A percentile compares a stretch with the other conserved stretches of the same genome.
phyloP scores from a whole-genome alignment of 2,888 invertebrate species.

The Nyleta sp. region DNA sequence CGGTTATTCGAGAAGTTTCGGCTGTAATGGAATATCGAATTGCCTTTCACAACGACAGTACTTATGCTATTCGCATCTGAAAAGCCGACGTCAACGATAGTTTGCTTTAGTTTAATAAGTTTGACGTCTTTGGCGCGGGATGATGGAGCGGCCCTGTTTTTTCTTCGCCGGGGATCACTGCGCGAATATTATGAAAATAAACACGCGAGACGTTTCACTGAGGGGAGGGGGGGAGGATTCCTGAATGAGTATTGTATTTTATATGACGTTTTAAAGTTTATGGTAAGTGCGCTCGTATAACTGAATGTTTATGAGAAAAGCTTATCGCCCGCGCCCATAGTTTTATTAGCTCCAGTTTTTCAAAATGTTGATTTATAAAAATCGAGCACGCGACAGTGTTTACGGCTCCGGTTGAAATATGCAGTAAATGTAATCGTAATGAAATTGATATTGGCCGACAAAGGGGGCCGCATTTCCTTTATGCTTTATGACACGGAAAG shows the following conservation, averaged over 20 bases:
- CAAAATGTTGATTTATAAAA: slow-evolving; percentile 43
- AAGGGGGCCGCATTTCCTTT: slow-evolving; percentile 12
- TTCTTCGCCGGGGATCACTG: neutral
- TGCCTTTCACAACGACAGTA: slow-evolving; percentile 30
- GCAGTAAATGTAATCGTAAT: slow-evolving; percentile 33
- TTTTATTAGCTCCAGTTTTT: slow-evolving; percentile 23
- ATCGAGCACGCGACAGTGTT: slow-evolving; percentile 27
- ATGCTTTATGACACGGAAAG: slow-evolving; percentile 31
- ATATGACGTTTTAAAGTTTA: slow-evolving; percentile 43
- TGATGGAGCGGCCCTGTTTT: slow-evolving; percentile 1
- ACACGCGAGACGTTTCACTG: slow-evolving; percentile 15
- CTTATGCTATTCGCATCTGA: slow-evolving; percentile 38
- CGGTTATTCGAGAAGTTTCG: slow-evolving; percentile 51
- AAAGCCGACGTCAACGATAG: slow-evolving; percentile 70
- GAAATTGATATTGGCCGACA: slow-evolving; percentile 41
- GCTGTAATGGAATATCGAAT: slow-evolving; percentile 50
- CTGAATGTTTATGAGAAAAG: slow-evolving; percentile 28
- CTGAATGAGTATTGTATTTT: slow-evolving; percentile 34
- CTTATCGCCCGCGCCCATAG: slow-evolving; percentile 36
- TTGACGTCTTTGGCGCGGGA: slow-evolving; percentile 64
- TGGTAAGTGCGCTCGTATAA: slow-evolving; percentile 38
- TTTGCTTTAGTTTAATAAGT: slow-evolving; percentile 77
- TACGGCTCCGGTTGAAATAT: slow-evolving; percentile 26
- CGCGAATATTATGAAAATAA: slow-evolving; percentile 28
- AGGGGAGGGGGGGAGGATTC: slow-evolving; percentile 3